Evolutionary conservation across 2,113 vertebrate species (phyloP), one percentile per base, ranked within the genome.

Genomic region (Murina feae): DNA sequence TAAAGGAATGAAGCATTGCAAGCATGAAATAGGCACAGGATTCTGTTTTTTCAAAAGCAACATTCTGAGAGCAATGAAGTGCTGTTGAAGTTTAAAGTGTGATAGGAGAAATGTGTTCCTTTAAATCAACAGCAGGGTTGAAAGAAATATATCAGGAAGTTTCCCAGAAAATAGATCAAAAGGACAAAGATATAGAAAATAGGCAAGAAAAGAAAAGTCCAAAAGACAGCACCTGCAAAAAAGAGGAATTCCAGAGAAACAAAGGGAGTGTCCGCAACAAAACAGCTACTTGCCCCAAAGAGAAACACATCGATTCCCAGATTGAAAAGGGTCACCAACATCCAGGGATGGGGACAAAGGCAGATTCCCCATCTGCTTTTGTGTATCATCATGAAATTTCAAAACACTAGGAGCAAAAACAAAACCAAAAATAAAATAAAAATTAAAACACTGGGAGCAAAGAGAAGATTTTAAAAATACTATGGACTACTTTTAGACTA

Each of bases 31-130:
- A 91, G 39, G 53, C 94, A 93, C 32, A 16, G 68, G 39, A 78
- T 74, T 94, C 89, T 96, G 87, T 85, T 94, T 96, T 96, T 88
- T 65, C 95, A 86, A 96, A 95, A 91, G 86, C 82, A 92, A 88
- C 82, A 90, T 86, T 92, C 75, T 69, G 68, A 88, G 79, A 94
- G 76, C 91, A 91, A 94, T n/a, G 83, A 74, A 90, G 78, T 90
- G 42, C 68, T 86, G 86, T 88, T 82, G 37, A 92, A 95, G 82
- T 96, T 95, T 92, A 96, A 94, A 96, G 93, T 93, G 84, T 17
- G 53, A 90, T n/a, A 68, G 51, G 78, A 79, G 82, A 71, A 76
- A 21, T 60, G 58, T 60, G 18, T 6, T n/a, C 32, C 49, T 69
- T 80, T 93, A 9, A 66, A 66, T 66, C 63, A n/a, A n/a, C 30